phyloP scores from a whole-genome alignment of 2,797 vertebrate genomes.

The Rhinella marina region DNA sequence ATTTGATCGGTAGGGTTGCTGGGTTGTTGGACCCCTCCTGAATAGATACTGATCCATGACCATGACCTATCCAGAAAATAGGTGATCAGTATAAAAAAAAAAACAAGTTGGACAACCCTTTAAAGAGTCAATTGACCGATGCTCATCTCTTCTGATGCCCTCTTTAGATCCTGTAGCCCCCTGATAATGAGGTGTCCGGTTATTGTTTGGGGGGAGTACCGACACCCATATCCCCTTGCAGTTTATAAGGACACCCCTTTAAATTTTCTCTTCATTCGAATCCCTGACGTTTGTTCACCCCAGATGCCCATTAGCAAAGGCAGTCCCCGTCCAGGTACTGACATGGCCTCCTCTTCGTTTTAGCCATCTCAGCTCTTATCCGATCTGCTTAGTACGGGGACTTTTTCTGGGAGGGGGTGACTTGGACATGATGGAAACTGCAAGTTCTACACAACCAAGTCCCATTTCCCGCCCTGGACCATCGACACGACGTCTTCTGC shows the following conservation, averaged over 20 bases:
- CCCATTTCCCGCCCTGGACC: background rate
- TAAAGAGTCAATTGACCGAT: too few relatives aligned
- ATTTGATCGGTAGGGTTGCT: too few relatives aligned
- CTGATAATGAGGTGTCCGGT: too few relatives aligned
- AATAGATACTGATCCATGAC: too few relatives aligned
- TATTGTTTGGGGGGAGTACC: too few relatives aligned
- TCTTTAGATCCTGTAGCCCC: too few relatives aligned
- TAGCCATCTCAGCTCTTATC: background rate
- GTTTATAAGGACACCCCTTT: background rate
- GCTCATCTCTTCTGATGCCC: too few relatives aligned
- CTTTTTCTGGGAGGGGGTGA: background rate
- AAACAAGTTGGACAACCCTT: too few relatives aligned
- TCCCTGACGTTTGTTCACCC: background rate
- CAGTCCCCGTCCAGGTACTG: background rate
- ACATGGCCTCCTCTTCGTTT: background rate
- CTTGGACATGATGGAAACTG: background rate
- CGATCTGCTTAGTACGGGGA: background rate
- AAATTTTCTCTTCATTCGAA: background rate
- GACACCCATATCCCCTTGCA: background rate
- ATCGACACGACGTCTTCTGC: slow-evolving; percentile 1
- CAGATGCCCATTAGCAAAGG: background rate
- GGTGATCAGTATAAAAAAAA: too few relatives aligned
- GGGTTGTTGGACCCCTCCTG: too few relatives aligned
- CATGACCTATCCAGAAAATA: too few relatives aligned
- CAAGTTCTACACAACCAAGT: background rate